Conservation (phyloP, 1,140 invertebrate genomes). For the Spodoptera frugiperda region DNA sequence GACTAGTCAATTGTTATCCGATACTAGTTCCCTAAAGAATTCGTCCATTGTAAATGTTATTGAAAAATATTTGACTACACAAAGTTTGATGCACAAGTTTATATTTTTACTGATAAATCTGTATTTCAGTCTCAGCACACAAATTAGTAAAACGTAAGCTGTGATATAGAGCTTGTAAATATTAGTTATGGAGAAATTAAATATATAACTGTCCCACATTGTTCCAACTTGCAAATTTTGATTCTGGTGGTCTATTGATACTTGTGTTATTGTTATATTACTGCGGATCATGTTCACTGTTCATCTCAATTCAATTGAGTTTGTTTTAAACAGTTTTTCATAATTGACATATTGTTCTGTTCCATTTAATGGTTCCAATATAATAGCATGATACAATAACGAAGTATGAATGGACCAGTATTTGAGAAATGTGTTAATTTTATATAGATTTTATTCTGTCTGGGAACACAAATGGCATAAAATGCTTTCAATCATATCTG, state of each 20-base stretch:
- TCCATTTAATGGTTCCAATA: background rate
- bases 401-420: slow-evolving; percentile 23
- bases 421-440: slow-evolving; percentile 50
- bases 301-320: background rate
- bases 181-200: slow-evolving; percentile 64
- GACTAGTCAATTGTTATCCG: slow-evolving; percentile 44
- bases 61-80: background rate
- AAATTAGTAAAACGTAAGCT: slow-evolving; percentile 77
- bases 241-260: slow-evolving; percentile 26
- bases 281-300: background rate
- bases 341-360: no score
- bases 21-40: slow-evolving; percentile 35
- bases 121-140: slow-evolving; percentile 61
- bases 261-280: slow-evolving; percentile 1
- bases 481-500: slow-evolving; percentile 29
- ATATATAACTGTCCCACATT: slow-evolving; percentile 31
- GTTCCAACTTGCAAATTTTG: slow-evolving; percentile 23
- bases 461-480: slow-evolving; percentile 43
- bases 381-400: background rate
- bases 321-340: background rate
- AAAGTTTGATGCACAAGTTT: slow-evolving; percentile 39
- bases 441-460: slow-evolving; percentile 51
- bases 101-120: slow-evolving; percentile 36
- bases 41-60: slow-evolving; percentile 12
- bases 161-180: slow-evolving; percentile 83